These are phyloP conservation scores for Idaea aversata DNA, from an alignment of 2,888 invertebrate species.

Conservation along the genomic window DNA sequence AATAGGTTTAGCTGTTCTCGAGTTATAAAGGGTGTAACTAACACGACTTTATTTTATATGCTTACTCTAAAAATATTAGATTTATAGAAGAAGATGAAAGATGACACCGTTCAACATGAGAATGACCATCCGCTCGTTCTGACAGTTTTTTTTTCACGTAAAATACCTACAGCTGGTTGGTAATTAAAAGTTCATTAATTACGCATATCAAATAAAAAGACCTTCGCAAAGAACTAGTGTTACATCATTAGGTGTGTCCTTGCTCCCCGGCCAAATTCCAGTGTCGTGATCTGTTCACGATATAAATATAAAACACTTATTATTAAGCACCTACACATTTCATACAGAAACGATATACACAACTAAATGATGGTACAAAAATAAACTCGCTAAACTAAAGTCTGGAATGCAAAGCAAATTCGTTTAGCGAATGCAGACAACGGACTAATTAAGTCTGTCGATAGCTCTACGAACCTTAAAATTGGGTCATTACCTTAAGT, in stretches of 20 bases:
- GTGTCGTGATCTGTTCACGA: constrained; percentile 42
- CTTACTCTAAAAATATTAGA: too few relatives aligned
- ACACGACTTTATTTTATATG: too few relatives aligned
- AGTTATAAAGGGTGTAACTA: too few relatives aligned
- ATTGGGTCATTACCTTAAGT: too few relatives aligned
- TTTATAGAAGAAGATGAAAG: too few relatives aligned
- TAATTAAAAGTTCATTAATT: neutral
- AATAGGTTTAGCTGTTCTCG: too few relatives aligned
- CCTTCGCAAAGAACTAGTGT: constrained; percentile 22
- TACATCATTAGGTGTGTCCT: constrained; percentile 48
- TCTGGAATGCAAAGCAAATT: constrained; percentile 27
- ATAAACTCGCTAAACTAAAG: constrained; percentile 17
- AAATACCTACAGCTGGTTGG: neutral
- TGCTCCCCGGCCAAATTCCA: constrained; percentile 61
- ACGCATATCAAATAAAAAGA: constrained; percentile 15
- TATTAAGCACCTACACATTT: constrained; percentile 46
- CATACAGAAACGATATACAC: constrained; percentile 14
- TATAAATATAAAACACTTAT: constrained; percentile 41
- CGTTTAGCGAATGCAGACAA: neutral
- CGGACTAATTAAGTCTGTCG: neutral
- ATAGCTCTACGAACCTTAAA: neutral
- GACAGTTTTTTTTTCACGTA: neutral
- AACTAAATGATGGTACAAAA: constrained; percentile 29
- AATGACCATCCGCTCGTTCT: neutral
- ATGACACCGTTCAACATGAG: neutral